These are phyloP conservation scores for Eucera pruinosa DNA, from an alignment of 2,888 invertebrate genomes.

Conservation along the genomic window DNA sequence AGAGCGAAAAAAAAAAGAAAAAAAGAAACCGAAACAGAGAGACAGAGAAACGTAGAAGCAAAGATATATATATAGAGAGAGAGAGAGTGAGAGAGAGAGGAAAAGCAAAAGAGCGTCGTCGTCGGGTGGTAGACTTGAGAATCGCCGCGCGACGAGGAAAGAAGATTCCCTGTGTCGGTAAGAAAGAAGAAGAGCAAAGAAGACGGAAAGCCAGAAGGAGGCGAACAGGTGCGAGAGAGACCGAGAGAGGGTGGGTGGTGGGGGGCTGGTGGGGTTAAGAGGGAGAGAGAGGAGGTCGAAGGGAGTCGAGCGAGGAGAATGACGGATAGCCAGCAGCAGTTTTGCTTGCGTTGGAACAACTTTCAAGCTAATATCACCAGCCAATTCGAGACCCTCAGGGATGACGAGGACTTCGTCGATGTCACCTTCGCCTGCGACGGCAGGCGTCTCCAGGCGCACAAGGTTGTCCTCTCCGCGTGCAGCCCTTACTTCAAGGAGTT, in stretches of 20 bases:
- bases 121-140: constrained; percentile 36
- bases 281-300: constrained; percentile 66
- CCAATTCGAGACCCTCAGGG: constrained; percentile 93
- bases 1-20: too few relatives aligned
- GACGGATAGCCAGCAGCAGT: constrained; percentile 90
- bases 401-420: constrained; percentile 95
- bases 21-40: too few relatives aligned
- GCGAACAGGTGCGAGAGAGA: constrained; percentile 56
- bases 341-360: constrained; percentile 96
- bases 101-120: too few relatives aligned
- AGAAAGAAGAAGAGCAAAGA: constrained; percentile 58
- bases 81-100: too few relatives aligned
- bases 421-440: constrained; percentile 95
- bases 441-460: constrained; percentile 92
- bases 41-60: constrained; percentile 46
- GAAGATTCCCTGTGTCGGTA: constrained; percentile 47
- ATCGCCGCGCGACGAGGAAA: constrained; percentile 49
- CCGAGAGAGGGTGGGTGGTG: constrained; percentile 58
- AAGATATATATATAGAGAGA: too few relatives aligned
- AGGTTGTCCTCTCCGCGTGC: constrained; percentile 94
- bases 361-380: constrained; percentile 94
- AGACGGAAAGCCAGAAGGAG: constrained; percentile 47
- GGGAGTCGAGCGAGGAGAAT: constrained; percentile 81
- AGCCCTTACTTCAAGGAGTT: constrained; percentile 95
- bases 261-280: constrained; percentile 49